phyloP scores from a whole-genome alignment of 2,888 invertebrate genomes.

The Drosophila crucigera region DNA sequence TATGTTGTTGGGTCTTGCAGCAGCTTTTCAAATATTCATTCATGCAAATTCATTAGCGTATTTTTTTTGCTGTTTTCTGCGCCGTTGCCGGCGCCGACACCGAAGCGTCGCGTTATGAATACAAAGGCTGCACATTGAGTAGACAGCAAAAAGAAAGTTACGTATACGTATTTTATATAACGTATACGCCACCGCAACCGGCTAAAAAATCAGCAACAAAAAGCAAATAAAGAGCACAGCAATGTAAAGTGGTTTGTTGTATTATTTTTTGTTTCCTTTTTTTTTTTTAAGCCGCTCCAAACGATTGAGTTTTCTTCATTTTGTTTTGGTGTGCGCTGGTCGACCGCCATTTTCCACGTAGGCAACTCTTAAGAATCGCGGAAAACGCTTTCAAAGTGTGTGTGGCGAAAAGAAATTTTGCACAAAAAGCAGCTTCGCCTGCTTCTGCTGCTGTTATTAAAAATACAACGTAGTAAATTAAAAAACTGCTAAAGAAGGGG shows the following conservation, averaged over 20 bases:
- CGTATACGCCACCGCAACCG: constrained; percentile 60
- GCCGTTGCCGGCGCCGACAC: constrained; percentile 1
- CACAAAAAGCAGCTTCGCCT: constrained; percentile 25
- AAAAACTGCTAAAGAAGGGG: constrained; percentile 45
- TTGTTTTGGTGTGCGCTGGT: constrained; percentile 45
- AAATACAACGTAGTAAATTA: constrained; percentile 71
- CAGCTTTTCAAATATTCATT: constrained; percentile 76
- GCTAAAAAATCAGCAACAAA: constrained; percentile 15
- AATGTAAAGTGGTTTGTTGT: constrained; percentile 62
- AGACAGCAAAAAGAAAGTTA: constrained; percentile 59
- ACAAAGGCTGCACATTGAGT: constrained; percentile 64
- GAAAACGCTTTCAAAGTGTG: constrained; percentile 46
- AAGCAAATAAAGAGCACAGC: constrained; percentile 32
- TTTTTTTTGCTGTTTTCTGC: constrained; percentile 19
- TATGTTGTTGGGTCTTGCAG: constrained; percentile 65
- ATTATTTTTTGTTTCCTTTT: constrained; percentile 1
- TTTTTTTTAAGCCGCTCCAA: constrained; percentile 38
- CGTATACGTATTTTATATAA: constrained; percentile 53
- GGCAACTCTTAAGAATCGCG: constrained; percentile 57
- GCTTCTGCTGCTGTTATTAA: constrained; percentile 56
- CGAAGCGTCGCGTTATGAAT: constrained; percentile 59
- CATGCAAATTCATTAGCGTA: constrained; percentile 76
- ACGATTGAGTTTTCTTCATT: constrained; percentile 76
- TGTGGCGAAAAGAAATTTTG: constrained; percentile 42
- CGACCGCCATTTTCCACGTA: constrained; percentile 67